Percentiles rank a stretch among this genome's conserved stretches.
These are phyloP conservation scores for Rhyacophila evoluta DNA, from an alignment of 2,888 invertebrate genomes.

Conservation along the genomic window DNA sequence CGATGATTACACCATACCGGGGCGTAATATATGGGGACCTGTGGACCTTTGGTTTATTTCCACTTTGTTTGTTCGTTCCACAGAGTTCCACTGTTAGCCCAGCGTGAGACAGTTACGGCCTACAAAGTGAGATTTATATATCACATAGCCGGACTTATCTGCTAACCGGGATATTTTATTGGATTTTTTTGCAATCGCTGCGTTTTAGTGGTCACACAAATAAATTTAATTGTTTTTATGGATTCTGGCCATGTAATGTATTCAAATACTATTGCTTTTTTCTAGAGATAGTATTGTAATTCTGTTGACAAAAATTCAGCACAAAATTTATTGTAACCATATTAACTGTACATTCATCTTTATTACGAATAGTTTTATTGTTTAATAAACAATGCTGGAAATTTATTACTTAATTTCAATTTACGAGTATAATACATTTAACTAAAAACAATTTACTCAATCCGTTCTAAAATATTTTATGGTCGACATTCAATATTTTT, in stretches of 20 bases:
- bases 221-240: constrained; percentile 19
- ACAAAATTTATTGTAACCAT: no score
- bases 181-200: constrained; percentile 14
- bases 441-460: no score
- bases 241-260: not conserved
- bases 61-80: constrained; percentile 13
- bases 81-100: not conserved
- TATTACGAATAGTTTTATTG: no score
- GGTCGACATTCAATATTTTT: no score
- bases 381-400: no score
- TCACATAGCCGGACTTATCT: not conserved
- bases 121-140: constrained; percentile 9
- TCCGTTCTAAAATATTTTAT: no score
- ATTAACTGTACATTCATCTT: no score
- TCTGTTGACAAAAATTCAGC: no score
- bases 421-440: no score
- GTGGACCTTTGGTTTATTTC: constrained; percentile 21
- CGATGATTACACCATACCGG: constrained; percentile 32
- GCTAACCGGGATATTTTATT: constrained; percentile 12
- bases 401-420: no score
- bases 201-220: constrained; percentile 22
- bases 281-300: no score
- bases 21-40: constrained; percentile 3
- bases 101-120: constrained; percentile 15
- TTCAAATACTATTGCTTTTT: not conserved